These are phyloP conservation scores for Eupithecia tripunctaria DNA, from an alignment of 2,888 invertebrate genomes.

Conservation along the genomic window DNA sequence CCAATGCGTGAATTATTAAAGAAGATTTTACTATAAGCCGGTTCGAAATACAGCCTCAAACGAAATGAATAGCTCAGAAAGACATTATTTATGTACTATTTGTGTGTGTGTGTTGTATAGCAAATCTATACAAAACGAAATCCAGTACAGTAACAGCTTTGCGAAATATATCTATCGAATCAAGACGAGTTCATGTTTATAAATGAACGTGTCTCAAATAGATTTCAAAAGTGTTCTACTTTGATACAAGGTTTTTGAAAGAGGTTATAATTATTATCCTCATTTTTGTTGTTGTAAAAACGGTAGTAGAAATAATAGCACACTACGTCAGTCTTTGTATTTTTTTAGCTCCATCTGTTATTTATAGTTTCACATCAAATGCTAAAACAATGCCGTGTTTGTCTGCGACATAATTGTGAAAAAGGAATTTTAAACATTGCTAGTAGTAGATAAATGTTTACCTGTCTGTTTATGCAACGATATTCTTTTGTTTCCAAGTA, in stretches of 20 bases:
- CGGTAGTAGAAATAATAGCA: neutral
- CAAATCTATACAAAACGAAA: neutral
- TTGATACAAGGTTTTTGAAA: neutral
- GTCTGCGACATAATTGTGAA: neutral
- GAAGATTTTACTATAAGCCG: neutral
- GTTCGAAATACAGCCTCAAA: neutral
- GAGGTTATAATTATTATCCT: neutral
- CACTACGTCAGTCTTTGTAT: neutral
- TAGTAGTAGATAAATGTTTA: slow-evolving; percentile 23
- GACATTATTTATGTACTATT: neutral
- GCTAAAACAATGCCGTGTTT: neutral
- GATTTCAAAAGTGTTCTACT: neutral
- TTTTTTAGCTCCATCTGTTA: neutral
- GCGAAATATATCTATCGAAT: slow-evolving; percentile 2
- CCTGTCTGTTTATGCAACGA: slow-evolving; percentile 45
- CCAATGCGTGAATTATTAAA: neutral
- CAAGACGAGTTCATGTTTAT: slow-evolving; percentile 9
- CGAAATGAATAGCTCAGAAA: neutral
- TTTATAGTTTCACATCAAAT: neutral
- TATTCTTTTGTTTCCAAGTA: slow-evolving; percentile 52
- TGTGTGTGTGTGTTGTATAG: neutral
- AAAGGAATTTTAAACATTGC: slow-evolving; percentile 23
- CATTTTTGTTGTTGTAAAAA: neutral
- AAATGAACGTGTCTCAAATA: slow-evolving; percentile 9
- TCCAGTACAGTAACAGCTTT: slow-evolving; percentile 3